Conservation (phyloP, 1,140 invertebrate genomes). For the Drosophila baimaii region DNA sequence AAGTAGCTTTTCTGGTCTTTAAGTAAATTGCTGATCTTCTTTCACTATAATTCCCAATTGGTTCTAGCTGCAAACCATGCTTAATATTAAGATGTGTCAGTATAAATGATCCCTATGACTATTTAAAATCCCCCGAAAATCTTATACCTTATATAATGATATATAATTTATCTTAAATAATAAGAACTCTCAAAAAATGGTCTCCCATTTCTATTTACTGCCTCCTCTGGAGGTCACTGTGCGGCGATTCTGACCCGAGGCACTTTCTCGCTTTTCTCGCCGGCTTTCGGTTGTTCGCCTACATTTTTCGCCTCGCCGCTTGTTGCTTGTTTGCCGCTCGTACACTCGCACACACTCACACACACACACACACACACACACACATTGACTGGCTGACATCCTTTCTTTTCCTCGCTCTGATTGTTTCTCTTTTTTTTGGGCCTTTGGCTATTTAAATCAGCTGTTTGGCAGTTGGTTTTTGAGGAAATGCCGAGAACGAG, state of each 20-base stretch:
- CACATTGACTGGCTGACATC: slow-evolving; percentile 13
- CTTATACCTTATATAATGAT: not conserved
- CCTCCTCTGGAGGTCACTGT: slow-evolving; percentile 23
- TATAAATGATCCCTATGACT: not conserved
- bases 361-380: not conserved
- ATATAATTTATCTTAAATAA: too few relatives aligned
- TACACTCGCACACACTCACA: slow-evolving; percentile 1
- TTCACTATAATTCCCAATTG: not conserved
- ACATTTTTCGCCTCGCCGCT: slow-evolving; percentile 55
- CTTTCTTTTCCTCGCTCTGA: slow-evolving; percentile 22
- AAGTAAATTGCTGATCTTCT: not conserved
- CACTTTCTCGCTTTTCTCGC: slow-evolving; percentile 47
- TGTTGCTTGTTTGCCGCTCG: slow-evolving; percentile 63
- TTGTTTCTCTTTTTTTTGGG: slow-evolving; percentile 28
- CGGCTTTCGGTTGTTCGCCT: slow-evolving; percentile 31
- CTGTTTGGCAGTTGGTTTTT: slow-evolving; percentile 37
- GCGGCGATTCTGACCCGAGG: slow-evolving; percentile 35
- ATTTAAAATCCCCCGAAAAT: not conserved
- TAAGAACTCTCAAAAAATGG: too few relatives aligned
- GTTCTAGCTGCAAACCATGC: not conserved
- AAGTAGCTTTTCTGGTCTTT: not conserved
- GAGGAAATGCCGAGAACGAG: slow-evolving; percentile 47
- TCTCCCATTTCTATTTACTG: not conserved
- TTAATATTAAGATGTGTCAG: not conserved
- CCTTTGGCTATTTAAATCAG: slow-evolving; percentile 59